Percentiles rank a stretch among this genome's conserved stretches.
These are phyloP conservation scores for Atethmia centrago DNA, from an alignment of 2,888 invertebrate genomes.

Conservation along the genomic window DNA sequence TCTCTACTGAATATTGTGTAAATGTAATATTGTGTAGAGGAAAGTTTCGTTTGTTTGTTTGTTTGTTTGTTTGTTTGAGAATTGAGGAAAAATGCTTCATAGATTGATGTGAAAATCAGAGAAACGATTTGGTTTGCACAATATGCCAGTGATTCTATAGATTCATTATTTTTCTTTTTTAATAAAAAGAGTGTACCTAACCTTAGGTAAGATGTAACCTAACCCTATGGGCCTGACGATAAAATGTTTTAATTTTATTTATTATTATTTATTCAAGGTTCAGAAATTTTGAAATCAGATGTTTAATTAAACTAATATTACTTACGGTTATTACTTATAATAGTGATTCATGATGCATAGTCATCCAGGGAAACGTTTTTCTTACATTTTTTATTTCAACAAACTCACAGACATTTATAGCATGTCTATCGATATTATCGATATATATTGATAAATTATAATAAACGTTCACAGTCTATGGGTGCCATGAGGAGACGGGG, in stretches of 20 bases:
- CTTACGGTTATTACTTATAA: too few species aligned
- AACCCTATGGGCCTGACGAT: too few species aligned
- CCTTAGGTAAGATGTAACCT: too few species aligned
- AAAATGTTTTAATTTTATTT: too few species aligned
- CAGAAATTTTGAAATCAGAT: background rate
- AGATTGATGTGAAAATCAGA: background rate
- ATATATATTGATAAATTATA: slow-evolving; percentile 46
- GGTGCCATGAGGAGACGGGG: slow-evolving; percentile 37
- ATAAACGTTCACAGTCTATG: slow-evolving; percentile 45
- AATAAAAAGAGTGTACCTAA: too few species aligned
- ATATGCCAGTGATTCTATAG: background rate
- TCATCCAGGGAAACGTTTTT: too few species aligned
- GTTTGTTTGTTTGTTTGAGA: slow-evolving; percentile 37
- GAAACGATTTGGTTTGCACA: background rate
- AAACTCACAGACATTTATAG: background rate
- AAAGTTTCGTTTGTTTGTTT: slow-evolving; percentile 18
- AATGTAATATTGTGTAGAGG: slow-evolving; percentile 24
- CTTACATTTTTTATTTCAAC: background rate
- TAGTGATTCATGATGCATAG: too few species aligned
- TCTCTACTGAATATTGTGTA: slow-evolving; percentile 46
- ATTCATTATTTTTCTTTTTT: too few species aligned
- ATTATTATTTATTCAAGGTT: too few species aligned
- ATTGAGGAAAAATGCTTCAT: slow-evolving; percentile 14
- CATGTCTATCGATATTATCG: background rate
- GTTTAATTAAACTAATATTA: background rate